Evolutionary conservation across 35 echinoderm and acorn worm species (phyloP).

Genomic region (Heliocidaris erythrogramma): DNA sequence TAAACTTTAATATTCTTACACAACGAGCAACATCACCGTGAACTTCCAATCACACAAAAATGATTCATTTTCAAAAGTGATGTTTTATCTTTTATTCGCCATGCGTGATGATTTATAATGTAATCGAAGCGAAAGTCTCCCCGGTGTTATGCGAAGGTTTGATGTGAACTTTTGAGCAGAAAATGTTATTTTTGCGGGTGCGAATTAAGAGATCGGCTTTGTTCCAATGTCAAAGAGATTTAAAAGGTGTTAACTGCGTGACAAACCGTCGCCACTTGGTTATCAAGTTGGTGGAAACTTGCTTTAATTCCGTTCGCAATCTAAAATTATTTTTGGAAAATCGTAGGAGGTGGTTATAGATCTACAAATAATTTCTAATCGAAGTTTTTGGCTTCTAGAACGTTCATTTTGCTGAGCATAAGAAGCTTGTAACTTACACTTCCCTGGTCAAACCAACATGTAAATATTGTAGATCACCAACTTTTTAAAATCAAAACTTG

Average conservation of each 20-base stretch:
- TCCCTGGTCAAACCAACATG: no score
- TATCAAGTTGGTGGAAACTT: background rate
- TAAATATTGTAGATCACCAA: no score
- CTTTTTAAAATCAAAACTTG: no score
- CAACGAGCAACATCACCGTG: background rate
- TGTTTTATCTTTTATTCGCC: background rate
- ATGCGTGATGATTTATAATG: background rate
- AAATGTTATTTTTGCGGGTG: background rate
- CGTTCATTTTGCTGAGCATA: background rate
- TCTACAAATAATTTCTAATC: background rate
- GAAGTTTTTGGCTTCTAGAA: background rate
- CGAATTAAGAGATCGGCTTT: background rate
- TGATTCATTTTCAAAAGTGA: background rate
- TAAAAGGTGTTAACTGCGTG: slow-evolving; percentile 3
- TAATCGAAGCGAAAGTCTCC: background rate
- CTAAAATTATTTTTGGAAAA: background rate
- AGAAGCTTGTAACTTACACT: no score
- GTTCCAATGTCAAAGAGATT: background rate
- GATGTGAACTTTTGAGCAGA: background rate
- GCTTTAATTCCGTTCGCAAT: background rate
- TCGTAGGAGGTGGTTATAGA: background rate
- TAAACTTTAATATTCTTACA: background rate
- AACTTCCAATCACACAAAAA: background rate
- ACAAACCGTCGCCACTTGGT: background rate
- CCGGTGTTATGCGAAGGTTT: background rate